These are phyloP conservation scores for Podiceps cristatus DNA, from an alignment of 2,113 vertebrate species.

Conservation along the genomic window DNA sequence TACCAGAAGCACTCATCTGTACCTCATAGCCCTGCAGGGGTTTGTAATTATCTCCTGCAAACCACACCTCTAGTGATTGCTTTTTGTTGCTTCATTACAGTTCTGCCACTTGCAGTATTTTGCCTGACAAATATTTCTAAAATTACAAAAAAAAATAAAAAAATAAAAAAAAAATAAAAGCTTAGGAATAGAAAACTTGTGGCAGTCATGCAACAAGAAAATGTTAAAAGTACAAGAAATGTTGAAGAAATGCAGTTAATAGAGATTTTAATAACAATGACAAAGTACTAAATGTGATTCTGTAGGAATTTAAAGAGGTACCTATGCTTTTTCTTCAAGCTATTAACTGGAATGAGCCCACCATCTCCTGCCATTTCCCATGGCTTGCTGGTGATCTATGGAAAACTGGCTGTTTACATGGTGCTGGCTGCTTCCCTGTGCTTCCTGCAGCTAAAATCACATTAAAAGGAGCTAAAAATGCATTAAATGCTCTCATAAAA, in stretches of 20 bases:
- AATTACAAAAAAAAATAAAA: neutral
- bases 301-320: neutral
- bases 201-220: neutral
- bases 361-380: neutral
- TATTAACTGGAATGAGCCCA: neutral
- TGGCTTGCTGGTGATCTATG: neutral
- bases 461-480: constrained; percentile 6
- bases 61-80: constrained; percentile 59
- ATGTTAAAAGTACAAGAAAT: neutral
- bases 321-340: neutral
- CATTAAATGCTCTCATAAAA: constrained; percentile 1
- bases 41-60: constrained; percentile 72
- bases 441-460: constrained; percentile 35
- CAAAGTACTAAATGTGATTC: neutral
- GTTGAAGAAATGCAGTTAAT: neutral
- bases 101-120: neutral
- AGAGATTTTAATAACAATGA: neutral
- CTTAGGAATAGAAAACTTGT: neutral
- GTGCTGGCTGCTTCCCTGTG: neutral
- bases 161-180: neutral
- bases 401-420: neutral
- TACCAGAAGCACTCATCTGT: constrained; percentile 69
- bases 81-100: constrained; percentile 25
- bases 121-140: constrained; percentile 4
- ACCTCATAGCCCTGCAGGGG: constrained; percentile 49